These are phyloP conservation scores for Napeogenes sylphis DNA, from an alignment of 2,888 invertebrate species.

Conservation along the genomic window DNA sequence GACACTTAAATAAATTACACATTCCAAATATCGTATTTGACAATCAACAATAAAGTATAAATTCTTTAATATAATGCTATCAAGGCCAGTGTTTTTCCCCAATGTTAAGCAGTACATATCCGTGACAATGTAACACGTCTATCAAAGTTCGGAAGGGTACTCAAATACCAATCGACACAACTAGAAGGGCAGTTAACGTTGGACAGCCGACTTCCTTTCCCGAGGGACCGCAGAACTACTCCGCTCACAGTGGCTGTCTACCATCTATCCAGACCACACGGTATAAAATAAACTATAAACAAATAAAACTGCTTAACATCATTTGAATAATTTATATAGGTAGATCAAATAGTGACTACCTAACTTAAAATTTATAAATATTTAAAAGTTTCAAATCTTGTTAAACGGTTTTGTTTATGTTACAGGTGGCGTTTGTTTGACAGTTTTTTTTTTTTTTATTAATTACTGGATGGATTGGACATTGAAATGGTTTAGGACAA, in stretches of 20 bases:
- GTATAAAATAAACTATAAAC: conserved; percentile 20
- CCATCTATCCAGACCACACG: conserved; percentile 39
- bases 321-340: not conserved
- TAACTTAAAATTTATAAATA: not conserved
- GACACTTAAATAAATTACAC: no score
- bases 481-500: conserved; percentile 49
- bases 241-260: conserved; percentile 40
- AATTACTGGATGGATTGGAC: conserved; percentile 29
- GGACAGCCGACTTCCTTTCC: conserved; percentile 71
- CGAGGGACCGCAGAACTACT: conserved; percentile 54
- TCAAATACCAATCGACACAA: conserved; percentile 67
- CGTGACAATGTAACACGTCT: conserved; percentile 62
- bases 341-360: not conserved
- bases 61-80: conserved; percentile 3
- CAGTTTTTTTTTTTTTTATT: conserved; percentile 9
- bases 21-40: not conserved
- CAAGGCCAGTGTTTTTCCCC: conserved; percentile 14
- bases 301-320: conserved; percentile 14
- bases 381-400: not conserved
- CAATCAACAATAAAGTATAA: not conserved
- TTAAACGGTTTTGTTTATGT: conserved; percentile 5
- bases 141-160: conserved; percentile 72
- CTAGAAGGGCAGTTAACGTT: conserved; percentile 71
- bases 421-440: not conserved
- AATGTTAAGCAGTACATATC: conserved; percentile 28